A percentile compares a stretch with the other conserved stretches of the same genome.
These are phyloP conservation scores for Campylorhamphus procurvoides DNA, from an alignment of 2,113 vertebrate species.

Conservation along the genomic window DNA sequence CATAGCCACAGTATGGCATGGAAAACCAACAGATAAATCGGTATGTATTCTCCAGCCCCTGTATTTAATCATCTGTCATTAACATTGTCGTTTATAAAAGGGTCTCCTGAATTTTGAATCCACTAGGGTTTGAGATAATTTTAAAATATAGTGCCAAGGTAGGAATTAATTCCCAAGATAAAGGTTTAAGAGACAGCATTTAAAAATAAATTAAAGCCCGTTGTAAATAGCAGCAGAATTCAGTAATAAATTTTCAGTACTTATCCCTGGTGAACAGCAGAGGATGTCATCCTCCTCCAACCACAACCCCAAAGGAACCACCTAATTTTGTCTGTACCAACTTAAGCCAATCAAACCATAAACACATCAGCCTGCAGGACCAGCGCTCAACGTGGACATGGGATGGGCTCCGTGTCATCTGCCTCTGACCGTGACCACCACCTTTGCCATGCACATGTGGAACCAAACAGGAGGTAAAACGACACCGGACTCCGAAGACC, in stretches of 20 bases:
- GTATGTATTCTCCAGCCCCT: neutral
- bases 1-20: neutral
- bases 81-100: neutral
- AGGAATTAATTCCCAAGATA: neutral
- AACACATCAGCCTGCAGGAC: rapidly evolving
- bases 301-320: neutral
- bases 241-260: neutral
- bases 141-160: neutral
- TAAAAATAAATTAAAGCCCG: neutral
- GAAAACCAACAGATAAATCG: neutral
- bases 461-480: neutral
- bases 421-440: rapidly evolving
- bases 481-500: neutral
- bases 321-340: neutral
- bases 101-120: neutral
- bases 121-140: neutral
- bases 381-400: rapidly evolving
- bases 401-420: rapidly evolving
- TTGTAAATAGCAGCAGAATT: neutral
- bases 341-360: neutral
- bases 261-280: neutral
- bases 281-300: neutral
- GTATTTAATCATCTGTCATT: neutral
- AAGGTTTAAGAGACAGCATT: neutral
- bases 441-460: rapidly evolving